These are phyloP conservation scores for Lacerta bilineata DNA, from an alignment of 2,797 vertebrate genomes.

Conservation along the genomic window DNA sequence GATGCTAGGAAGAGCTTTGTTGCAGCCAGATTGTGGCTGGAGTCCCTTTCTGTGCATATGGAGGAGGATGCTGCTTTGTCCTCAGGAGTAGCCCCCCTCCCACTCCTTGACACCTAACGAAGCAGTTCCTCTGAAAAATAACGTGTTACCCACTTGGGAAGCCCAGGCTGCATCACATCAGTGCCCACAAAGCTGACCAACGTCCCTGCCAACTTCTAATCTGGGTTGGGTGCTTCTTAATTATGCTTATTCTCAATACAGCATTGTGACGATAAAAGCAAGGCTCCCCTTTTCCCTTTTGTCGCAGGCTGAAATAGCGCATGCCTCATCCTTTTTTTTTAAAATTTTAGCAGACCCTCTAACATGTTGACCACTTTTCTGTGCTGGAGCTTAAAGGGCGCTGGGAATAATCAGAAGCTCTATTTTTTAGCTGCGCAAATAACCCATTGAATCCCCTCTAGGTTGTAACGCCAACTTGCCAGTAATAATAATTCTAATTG, in stretches of 20 bases:
- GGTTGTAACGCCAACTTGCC: slow-evolving; percentile 60
- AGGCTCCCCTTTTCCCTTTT: background rate
- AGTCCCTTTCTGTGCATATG: background rate
- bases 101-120: slow-evolving; percentile 1
- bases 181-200: background rate
- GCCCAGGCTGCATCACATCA: background rate
- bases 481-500: slow-evolving; percentile 80
- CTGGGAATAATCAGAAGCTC: background rate
- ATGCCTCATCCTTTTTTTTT: background rate
- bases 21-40: background rate
- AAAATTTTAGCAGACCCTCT: background rate
- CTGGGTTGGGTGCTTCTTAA: slow-evolving; percentile 23
- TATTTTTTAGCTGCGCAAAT: background rate
- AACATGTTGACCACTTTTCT: slow-evolving; percentile 11
- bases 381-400: slow-evolving; percentile 4
- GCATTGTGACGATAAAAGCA: background rate
- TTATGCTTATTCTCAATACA: slow-evolving; percentile 38
- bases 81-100: background rate
- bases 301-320: background rate
- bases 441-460: slow-evolving; percentile 61
- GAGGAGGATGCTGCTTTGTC: background rate
- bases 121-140: background rate
- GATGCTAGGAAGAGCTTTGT: rapidly evolving
- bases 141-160: background rate
- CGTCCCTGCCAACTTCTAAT: slow-evolving; percentile 26